These are phyloP conservation scores for Calyptommatus sinebrachiatus DNA, from an alignment of 2,113 vertebrate species.

Conservation along the genomic window DNA sequence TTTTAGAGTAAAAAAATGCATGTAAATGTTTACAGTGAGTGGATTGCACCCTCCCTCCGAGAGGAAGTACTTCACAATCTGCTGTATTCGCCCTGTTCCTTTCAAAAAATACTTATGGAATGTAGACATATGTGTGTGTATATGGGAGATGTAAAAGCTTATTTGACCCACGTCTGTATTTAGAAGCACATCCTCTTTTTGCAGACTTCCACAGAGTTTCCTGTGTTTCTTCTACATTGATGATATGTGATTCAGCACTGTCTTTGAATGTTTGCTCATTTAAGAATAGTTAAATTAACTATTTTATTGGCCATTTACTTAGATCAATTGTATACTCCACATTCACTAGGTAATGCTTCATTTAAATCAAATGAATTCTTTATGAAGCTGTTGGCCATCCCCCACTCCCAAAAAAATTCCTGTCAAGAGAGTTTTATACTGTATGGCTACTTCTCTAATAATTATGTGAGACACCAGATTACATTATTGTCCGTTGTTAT, in stretches of 20 bases:
- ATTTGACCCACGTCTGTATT: conserved; percentile 33
- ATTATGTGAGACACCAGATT: conserved; percentile 6
- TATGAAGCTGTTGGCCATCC: not conserved
- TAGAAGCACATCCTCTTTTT: conserved; percentile 30
- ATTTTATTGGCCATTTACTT: conserved; percentile 15
- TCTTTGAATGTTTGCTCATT: conserved; percentile 34
- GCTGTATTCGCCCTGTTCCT: not conserved
- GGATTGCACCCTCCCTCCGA: too few relatives aligned
- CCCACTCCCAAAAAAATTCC: too few relatives aligned
- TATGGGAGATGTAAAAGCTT: conserved; percentile 16
- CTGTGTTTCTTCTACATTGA: conserved; percentile 38
- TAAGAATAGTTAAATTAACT: conserved; percentile 8
- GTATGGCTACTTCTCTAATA: rapidly evolving
- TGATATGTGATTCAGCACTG: conserved; percentile 52
- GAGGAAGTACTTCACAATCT: too few relatives aligned
- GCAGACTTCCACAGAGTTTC: conserved; percentile 55
- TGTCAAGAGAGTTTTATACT: not conserved
- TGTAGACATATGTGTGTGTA: not conserved
- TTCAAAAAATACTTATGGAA: conserved; percentile 22
- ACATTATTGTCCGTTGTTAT: not conserved
- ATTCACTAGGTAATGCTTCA: not conserved
- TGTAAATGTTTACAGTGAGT: too few relatives aligned
- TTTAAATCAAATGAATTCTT: too few relatives aligned
- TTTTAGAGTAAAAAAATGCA: too few relatives aligned
- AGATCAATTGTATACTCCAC: not conserved